These are phyloP conservation scores for Enoplosus armatus DNA, from an alignment of 2,797 vertebrate species.

Conservation along the genomic window DNA sequence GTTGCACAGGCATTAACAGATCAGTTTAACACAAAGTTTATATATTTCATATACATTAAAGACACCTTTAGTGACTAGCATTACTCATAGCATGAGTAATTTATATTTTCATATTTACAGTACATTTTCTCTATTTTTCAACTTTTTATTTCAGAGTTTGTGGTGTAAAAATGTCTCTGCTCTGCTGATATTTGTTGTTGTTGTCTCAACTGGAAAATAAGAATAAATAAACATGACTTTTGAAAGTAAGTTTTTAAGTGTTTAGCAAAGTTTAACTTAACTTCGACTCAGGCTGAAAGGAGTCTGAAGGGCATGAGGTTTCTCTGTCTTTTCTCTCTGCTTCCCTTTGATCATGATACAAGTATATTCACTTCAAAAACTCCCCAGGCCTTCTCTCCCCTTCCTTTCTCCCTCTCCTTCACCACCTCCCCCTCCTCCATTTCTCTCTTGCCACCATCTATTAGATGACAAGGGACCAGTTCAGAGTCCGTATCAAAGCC, in stretches of 20 bases:
- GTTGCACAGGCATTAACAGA: background rate
- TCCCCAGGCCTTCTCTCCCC: slow-evolving; percentile 50
- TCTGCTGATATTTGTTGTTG: background rate
- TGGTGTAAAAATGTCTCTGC: background rate
- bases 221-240: background rate
- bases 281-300: slow-evolving; percentile 16
- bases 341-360: slow-evolving; percentile 56
- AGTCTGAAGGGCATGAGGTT: slow-evolving; percentile 54
- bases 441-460: slow-evolving; percentile 61
- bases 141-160: background rate
- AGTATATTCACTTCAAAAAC: slow-evolving; percentile 58
- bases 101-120: background rate
- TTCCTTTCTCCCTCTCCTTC: slow-evolving; percentile 35
- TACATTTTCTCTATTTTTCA: background rate
- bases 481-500: slow-evolving; percentile 76
- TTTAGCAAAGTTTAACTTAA: slow-evolving; percentile 46
- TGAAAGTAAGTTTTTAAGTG: background rate
- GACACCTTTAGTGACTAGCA: background rate
- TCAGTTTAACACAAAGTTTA: background rate
- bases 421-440: slow-evolving; percentile 1
- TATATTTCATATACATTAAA: background rate
- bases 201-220: background rate
- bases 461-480: slow-evolving; percentile 70
- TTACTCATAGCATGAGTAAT: background rate
- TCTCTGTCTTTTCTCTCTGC: slow-evolving; percentile 26